Conservation (phyloP, 1,140 invertebrate species). For the Habropoda laboriosa region DNA sequence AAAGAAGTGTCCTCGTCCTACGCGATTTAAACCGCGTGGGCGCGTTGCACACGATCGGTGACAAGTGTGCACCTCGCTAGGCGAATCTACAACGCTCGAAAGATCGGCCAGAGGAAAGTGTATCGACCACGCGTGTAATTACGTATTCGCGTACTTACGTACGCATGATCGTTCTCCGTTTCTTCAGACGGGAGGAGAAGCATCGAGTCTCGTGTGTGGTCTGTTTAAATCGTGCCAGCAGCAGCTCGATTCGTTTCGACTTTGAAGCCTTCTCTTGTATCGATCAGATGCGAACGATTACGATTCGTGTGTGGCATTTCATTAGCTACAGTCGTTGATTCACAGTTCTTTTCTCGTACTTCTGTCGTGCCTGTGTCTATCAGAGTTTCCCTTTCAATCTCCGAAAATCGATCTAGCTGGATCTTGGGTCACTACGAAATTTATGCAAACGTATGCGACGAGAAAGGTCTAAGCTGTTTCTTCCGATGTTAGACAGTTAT, state of each 20-base stretch:
- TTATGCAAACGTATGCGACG: constrained; percentile 19
- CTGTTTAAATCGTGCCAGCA: neutral
- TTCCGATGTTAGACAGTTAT: neutral
- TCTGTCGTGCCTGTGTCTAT: neutral
- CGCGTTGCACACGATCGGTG: neutral
- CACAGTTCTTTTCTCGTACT: too few relatives aligned
- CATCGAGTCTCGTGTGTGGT: constrained; percentile 10
- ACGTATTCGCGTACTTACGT: constrained; percentile 14
- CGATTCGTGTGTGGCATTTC: neutral
- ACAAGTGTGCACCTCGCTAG: neutral
- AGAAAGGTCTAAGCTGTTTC: constrained; percentile 1
- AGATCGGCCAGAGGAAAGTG: neutral
- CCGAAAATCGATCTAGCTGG: neutral
- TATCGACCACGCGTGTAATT: constrained; percentile 18
- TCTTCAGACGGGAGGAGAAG: neutral
- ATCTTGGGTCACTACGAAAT: neutral
- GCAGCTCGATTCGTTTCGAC: neutral
- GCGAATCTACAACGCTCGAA: neutral
- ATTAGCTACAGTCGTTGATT: neutral
- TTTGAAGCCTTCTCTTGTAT: neutral
- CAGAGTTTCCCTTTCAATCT: neutral
- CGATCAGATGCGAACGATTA: neutral
- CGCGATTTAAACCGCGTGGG: neutral
- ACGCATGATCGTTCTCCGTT: neutral
- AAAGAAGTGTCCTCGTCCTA: neutral